Evolutionary conservation across 2,888 invertebrate species (phyloP), one percentile per base, ranked within the genome.

Genomic region (Formica aserva): DNA sequence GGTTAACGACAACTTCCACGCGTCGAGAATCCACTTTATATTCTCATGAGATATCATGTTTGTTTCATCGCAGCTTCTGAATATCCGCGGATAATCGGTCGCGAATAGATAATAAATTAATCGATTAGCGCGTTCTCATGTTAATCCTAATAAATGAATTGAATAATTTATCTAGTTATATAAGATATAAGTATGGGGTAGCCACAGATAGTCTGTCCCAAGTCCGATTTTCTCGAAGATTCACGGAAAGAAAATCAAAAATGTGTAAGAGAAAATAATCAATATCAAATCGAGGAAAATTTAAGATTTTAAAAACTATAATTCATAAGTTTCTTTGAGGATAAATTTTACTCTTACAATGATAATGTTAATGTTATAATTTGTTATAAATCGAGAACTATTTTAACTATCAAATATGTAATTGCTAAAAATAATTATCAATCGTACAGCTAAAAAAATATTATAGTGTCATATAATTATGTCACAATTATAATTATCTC

Each of bases 1-100:
- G 29, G 35, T 29, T 32, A 15, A 60, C 57, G 38, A 22, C 41
- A 32, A 78, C 57, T 71, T 41, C 57, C 57, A 78, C 45, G 48
- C 45, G 22, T 78, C 41, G 41, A 69, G 55, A 67, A 29, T 22
- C 9, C 41, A 66, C 72, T 26, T 69, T 41, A 52, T 41, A 66
- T 29, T 8, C 35, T 41, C 38, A 77, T 11, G n/a, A 55, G 29
- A 71, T 41, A 15, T 22, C 11, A 22, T 15, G 32, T 32, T 63
- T 41, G 60, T 18, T 52, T 35, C 41, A 69, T 69, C 72, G 8
- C 29, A 32, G 57, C 74, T 80, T 74, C 60, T 45, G 41, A 57
- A 77, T 69, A n/a, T 69, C 15, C 18, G 22, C 18, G 29, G 8
- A 45, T 35, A 66, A 52, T 76, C 76, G 66, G 15, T 18, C 15